These are phyloP conservation scores for Vanessa tameamea DNA, from an alignment of 1,140 invertebrate species.

Conservation along the genomic window DNA sequence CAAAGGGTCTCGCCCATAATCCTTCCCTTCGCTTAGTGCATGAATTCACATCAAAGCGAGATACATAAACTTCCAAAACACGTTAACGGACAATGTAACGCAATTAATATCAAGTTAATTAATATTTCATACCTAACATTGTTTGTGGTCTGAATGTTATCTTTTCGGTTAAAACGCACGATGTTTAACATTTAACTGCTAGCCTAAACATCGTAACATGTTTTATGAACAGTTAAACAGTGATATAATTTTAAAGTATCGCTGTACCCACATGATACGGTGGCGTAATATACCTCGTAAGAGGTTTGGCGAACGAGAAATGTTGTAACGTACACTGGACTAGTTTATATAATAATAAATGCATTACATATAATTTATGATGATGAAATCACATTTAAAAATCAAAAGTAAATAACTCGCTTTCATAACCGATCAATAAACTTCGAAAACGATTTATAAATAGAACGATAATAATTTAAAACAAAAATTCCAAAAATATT, in stretches of 20 bases:
- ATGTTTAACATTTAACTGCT: neutral
- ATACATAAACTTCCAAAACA: slow-evolving; percentile 60
- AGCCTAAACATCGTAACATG: neutral
- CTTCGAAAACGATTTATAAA: too few relatives aligned
- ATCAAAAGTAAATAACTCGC: too few relatives aligned
- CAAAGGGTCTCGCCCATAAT: slow-evolving; percentile 62
- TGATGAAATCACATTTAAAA: too few relatives aligned
- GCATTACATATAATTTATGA: too few relatives aligned
- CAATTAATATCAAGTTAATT: slow-evolving; percentile 39
- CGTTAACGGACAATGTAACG: slow-evolving; percentile 25
- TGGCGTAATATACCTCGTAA: too few relatives aligned
- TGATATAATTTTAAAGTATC: too few relatives aligned
- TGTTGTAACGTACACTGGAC: too few relatives aligned
- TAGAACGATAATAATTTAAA: neutral
- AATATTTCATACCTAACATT: slow-evolving; percentile 22
- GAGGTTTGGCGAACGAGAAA: too few relatives aligned
- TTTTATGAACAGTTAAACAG: neutral
- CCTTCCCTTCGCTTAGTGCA: slow-evolving; percentile 60
- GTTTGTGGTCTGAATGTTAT: slow-evolving; percentile 1
- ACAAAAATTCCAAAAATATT: neutral
- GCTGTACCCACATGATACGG: too few relatives aligned
- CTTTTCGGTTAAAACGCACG: neutral
- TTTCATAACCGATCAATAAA: too few relatives aligned
- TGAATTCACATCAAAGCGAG: slow-evolving; percentile 68
- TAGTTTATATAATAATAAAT: too few relatives aligned